These are phyloP conservation scores for Merluccius polli DNA, from an alignment of 2,797 vertebrate genomes.

Conservation along the genomic window DNA sequence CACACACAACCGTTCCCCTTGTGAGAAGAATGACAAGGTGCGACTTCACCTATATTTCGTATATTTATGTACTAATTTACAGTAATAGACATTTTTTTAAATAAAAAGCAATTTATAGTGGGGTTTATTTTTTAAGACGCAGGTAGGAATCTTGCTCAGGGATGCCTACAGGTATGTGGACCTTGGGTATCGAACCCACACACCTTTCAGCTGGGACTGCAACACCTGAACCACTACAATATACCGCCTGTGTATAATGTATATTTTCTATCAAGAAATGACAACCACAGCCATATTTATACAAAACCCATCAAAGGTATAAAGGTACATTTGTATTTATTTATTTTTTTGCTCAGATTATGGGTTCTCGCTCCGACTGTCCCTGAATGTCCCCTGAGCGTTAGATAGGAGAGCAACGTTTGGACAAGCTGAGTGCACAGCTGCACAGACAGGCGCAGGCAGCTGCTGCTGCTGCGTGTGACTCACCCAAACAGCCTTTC, in stretches of 20 bases:
- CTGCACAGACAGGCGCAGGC: conserved; percentile 57
- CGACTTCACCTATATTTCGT: background rate
- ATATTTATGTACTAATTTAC: background rate
- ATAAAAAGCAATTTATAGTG: background rate
- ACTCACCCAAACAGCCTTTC: conserved; percentile 57
- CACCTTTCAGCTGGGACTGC: background rate
- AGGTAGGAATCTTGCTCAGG: background rate
- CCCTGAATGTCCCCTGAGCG: background rate
- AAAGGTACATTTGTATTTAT: background rate
- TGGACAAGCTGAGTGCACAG: conserved; percentile 52
- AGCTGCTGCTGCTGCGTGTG: conserved; percentile 58
- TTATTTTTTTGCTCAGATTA: background rate
- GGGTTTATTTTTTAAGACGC: background rate
- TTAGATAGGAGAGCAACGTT: background rate
- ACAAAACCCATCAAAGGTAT: background rate
- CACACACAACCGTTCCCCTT: background rate
- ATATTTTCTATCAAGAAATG: background rate
- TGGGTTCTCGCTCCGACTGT: background rate
- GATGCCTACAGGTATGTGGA: background rate
- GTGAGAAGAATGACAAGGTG: background rate
- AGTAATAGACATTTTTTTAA: too few species aligned
- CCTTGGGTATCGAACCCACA: background rate
- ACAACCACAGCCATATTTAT: background rate
- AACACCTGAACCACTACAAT: background rate
- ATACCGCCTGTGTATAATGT: background rate